Percentiles rank a stretch among this genome's conserved stretches.
Conservation (phyloP, 2,797 vertebrate species). For the Etheostoma nigrum region DNA sequence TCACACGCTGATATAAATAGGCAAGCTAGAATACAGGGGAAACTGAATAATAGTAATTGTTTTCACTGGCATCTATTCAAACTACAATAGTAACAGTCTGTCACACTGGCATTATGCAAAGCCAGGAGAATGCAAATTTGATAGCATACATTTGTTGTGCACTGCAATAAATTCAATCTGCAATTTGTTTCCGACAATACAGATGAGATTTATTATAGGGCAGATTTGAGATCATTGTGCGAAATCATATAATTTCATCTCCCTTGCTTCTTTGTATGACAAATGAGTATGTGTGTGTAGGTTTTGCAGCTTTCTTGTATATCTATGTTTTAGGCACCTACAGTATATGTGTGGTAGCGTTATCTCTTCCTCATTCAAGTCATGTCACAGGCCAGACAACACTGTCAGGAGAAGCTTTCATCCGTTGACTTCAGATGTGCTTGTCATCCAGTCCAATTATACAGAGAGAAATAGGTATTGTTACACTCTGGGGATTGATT, state of each 20-base stretch:
- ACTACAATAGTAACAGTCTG: conserved; percentile 67
- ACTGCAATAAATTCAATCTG: conserved; percentile 57
- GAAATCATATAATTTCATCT: conserved; percentile 47
- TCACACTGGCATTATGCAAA: conserved; percentile 64
- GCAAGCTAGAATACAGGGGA: conserved; percentile 59
- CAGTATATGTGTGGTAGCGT: conserved; percentile 44
- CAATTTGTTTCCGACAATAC: conserved; percentile 39
- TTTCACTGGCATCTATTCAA: conserved; percentile 78
- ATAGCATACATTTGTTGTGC: conserved; percentile 62
- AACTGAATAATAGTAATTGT: conserved; percentile 82
- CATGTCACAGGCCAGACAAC: conserved; percentile 88
- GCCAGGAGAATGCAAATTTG: conserved; percentile 69
- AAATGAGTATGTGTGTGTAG: conserved; percentile 33
- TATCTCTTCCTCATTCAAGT: conserved; percentile 86
- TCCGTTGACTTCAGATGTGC: conserved; percentile 86
- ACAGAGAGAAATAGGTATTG: conserved; percentile 88
- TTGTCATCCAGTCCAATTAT: conserved; percentile 89
- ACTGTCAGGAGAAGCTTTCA: conserved; percentile 88
- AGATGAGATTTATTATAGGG: conserved; percentile 40
- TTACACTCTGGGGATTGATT: conserved; percentile 87
- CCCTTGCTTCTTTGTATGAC: conserved; percentile 33
- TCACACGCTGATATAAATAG: conserved; percentile 79
- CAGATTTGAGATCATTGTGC: conserved; percentile 51
- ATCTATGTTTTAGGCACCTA: conserved; percentile 39
- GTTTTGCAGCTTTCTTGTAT: conserved; percentile 38